Base-by-base conservation (phyloP, 2,113 vertebrate genomes). In the Chaenogobius annularis region DNA sequence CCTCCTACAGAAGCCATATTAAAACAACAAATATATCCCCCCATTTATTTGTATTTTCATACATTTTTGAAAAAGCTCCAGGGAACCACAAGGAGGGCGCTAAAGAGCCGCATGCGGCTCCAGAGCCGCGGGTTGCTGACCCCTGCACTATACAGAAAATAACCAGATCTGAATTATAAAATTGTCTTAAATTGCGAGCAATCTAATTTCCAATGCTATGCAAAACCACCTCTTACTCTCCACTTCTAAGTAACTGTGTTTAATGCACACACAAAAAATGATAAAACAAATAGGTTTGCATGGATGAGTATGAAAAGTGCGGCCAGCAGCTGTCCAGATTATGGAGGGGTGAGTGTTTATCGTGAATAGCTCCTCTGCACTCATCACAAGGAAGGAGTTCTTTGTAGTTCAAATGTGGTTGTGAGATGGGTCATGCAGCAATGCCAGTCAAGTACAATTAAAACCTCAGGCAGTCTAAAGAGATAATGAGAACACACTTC, bases 401-500 rank as follows among this genome's bases (percentile, higher is more conserved):
- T 92, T 91, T 92, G 83, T 91, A 92, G 91, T 91, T 91, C 81
- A 90, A 91, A 91, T 66, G 73, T 81, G 77, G 58, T 56, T 69
- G 35, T 9, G 37, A 43, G 58, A 81, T 14, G 75, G 85, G 75
- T 65, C 80, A 80, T 40, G 37, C 75, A 80, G 76, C 66, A 77
- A 81, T 83, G 80, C 81, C 81, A 82, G 85, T 86, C 78, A 83
- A 84, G 64, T 66, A 73, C 87, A 91, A 91, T 92, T 91, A 92
- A 93, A 92, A 91, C 84, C 86, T 80, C 79, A 83, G 82, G 84
- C 78, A 72, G 78, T 86, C 78, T 86, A 73, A 85, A 88, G 83
- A 80, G 88, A 91, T 90, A 90, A 93, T 89, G 81, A 87, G 85
- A 86, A 76, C 64, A 74, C 68, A 78, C 86, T 85, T 83, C 72